A percentile compares a stretch with the other conserved stretches of the same genome.
Conservation (phyloP, 2,888 invertebrate species). For the Myopa tessellatipennis region DNA sequence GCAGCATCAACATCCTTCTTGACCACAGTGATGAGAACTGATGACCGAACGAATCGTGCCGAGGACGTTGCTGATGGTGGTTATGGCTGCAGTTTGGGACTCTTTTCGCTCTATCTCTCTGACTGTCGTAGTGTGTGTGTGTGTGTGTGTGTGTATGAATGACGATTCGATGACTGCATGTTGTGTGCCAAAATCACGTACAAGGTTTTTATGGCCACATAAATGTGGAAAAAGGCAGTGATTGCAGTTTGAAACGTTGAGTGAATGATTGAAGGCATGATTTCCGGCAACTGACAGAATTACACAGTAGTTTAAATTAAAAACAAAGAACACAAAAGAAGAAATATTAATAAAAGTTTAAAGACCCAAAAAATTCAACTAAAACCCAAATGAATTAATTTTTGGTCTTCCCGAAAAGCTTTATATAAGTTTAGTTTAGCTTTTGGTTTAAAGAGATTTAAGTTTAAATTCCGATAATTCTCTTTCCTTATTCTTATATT, state of each 20-base stretch:
- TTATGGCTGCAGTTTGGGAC: not conserved
- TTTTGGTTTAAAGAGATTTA: no score
- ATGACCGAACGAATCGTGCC: not conserved
- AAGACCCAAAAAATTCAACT: no score
- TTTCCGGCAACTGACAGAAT: not conserved
- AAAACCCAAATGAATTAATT: not conserved
- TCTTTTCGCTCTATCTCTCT: not conserved
- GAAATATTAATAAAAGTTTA: not conserved
- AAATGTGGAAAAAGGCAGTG: not conserved
- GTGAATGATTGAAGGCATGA: slow-evolving; percentile 6
- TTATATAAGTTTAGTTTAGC: not conserved
- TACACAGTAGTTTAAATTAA: not conserved
- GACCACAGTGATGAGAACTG: slow-evolving; percentile 11
- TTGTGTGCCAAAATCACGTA: not conserved
- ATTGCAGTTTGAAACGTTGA: not conserved
- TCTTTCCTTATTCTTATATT: no score
- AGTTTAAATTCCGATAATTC: no score
- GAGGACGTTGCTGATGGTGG: not conserved
- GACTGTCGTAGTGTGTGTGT: not conserved
- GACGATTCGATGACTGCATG: slow-evolving; percentile 1
- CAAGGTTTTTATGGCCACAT: slow-evolving; percentile 2
- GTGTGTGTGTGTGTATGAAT: not conserved
- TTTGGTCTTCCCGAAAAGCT: not conserved
- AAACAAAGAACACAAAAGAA: not conserved
- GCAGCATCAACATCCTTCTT: slow-evolving; percentile 4